Conservation (phyloP, 2,113 vertebrate genomes). For the Salminus brasiliensis region DNA sequence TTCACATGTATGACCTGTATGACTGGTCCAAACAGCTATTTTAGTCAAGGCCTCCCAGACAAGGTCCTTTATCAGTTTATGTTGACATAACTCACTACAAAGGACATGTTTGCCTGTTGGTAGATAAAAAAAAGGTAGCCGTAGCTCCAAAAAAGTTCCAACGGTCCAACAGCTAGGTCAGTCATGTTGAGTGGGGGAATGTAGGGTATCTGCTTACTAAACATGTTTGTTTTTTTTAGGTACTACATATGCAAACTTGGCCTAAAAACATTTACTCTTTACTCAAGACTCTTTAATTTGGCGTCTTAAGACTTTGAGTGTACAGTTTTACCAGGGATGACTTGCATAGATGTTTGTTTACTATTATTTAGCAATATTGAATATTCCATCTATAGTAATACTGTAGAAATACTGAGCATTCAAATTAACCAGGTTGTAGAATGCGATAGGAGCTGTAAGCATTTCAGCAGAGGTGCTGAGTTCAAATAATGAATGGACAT, state of each 20-base stretch:
- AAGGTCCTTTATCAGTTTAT: slow-evolving; percentile 43
- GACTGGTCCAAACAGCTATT: slow-evolving; percentile 50
- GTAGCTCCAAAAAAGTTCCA: slow-evolving; percentile 31
- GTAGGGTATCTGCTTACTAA: neutral
- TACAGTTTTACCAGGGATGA: no score
- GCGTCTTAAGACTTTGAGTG: no score
- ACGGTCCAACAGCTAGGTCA: neutral
- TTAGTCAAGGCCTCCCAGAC: slow-evolving; percentile 59
- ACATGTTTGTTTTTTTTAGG: neutral
- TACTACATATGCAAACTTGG: neutral
- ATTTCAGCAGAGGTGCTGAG: no score
- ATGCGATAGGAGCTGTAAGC: no score
- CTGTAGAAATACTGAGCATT: no score
- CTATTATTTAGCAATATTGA: no score
- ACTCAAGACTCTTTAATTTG: no score
- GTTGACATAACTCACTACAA: slow-evolving; percentile 48
- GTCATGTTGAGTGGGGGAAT: slow-evolving; percentile 13
- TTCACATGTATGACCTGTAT: slow-evolving; percentile 19
- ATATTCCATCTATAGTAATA: no score
- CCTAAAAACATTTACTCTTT: neutral
- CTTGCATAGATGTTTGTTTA: no score
- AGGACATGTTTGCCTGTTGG: slow-evolving; percentile 45
- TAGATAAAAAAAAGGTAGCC: slow-evolving; percentile 37
- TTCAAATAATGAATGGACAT: no score
- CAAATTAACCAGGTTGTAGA: no score